Evolutionary conservation across 1,140 invertebrate genomes (phyloP), one percentile per base, ranked within the genome.

Genomic region (Drosophila sproati): DNA sequence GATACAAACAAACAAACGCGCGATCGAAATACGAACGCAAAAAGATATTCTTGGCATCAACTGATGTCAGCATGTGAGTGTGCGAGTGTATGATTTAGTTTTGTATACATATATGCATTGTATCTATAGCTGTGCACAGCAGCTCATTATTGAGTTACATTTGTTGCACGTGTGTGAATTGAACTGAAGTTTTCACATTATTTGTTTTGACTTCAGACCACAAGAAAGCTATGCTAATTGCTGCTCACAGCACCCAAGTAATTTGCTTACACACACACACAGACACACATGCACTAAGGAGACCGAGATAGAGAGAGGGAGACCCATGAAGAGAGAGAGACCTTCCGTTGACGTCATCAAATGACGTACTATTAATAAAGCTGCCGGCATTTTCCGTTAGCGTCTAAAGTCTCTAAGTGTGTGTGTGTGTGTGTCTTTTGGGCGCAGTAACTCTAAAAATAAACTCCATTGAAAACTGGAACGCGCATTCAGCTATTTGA

Each of bases 381-480:
- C 68, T 68, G 80, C 83, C 80, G 85, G 85, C 83, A 78, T 80
- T 80, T 87, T 71, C 63, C 80, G 72, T 62, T 51, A 48, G 56
- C 72, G 77, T 76, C 69, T 80, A 54, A 68, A 52, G 55, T 68
- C 73, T 76, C 68, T 47, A 43, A 57, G 62, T 71, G 35, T 75
- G 7, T 59, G 34, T 59, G 4, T 47, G 4, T 60, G 12, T 51
- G 5, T 32, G 4, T 51, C 12, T 12, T 12, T n/a, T 50, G 68
- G 39, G 39, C 71, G 71, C 62, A 77, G 67, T 85, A 80, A 80
- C 51, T 66, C 85, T 87, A 87, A 83, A 87, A 88, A 88, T 82
- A 87, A 71, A 77, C 67, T 87, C 82, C 83, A 87, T 87, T 87
- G 77, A 87, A 88, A 88, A 89, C 88, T 88, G 83, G 83, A 88